Conservation (phyloP, 1,140 invertebrate species). For the Tachypleus tridentatus region DNA sequence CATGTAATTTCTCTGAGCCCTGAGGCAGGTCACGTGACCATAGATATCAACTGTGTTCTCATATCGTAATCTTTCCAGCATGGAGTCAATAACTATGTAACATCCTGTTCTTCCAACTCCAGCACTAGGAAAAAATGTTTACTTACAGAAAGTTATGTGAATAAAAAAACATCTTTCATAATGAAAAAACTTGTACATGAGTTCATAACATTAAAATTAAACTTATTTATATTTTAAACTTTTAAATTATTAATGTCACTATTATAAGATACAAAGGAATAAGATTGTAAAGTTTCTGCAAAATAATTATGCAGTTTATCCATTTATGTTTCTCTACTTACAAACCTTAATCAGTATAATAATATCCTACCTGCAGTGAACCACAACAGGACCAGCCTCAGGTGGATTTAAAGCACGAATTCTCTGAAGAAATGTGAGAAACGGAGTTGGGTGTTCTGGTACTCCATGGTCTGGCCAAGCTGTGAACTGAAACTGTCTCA, state of each 20-base stretch:
- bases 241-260: no score
- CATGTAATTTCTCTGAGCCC: slow-evolving; percentile 96
- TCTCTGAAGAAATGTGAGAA: slow-evolving; percentile 89
- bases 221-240: no score
- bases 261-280: no score
- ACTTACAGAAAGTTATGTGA: neutral
- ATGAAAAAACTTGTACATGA: no score
- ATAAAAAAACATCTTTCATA: no score
- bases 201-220: no score
- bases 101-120: slow-evolving; percentile 77
- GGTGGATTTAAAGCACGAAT: slow-evolving; percentile 78
- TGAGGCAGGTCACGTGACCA: slow-evolving; percentile 91
- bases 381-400: slow-evolving; percentile 84
- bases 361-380: slow-evolving; percentile 56
- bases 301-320: no score
- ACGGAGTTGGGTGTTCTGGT: slow-evolving; percentile 95
- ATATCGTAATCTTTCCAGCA: slow-evolving; percentile 84
- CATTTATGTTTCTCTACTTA: no score
- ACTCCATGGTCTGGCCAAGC: slow-evolving; percentile 98
- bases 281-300: no score
- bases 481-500: slow-evolving; percentile 96
- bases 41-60: slow-evolving; percentile 98
- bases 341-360: no score
- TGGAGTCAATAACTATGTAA: slow-evolving; percentile 96
- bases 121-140: slow-evolving; percentile 14